Evolutionary conservation across 2,888 invertebrate genomes (phyloP).

Genomic region (Oligia latruncula): DNA sequence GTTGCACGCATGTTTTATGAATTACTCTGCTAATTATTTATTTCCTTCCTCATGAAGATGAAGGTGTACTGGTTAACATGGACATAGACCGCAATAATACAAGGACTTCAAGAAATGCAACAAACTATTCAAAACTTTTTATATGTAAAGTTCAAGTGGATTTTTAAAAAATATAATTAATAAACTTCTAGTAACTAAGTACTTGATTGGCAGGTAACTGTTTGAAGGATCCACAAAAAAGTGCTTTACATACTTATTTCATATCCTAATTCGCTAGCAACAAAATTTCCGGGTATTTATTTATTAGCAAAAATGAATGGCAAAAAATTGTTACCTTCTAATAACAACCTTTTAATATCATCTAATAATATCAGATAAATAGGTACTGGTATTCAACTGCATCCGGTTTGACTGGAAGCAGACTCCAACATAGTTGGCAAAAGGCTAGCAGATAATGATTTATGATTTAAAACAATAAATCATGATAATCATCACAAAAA

Average conservation of each 20-base stretch:
- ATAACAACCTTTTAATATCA: conserved; percentile 35
- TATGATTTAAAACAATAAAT: background rate
- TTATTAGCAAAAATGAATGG: conserved; percentile 24
- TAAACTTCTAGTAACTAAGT: background rate
- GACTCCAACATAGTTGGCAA: background rate
- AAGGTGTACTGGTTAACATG: background rate
- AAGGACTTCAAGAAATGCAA: background rate
- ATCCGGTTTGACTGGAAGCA: background rate
- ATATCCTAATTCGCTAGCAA: conserved; percentile 13
- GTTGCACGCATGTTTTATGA: conserved; percentile 11
- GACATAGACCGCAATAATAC: background rate
- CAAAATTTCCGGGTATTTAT: conserved; percentile 39
- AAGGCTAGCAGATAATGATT: background rate
- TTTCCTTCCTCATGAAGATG: background rate
- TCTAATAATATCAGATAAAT: background rate
- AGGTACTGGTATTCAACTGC: background rate
- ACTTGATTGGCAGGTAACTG: background rate
- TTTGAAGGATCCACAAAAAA: conserved; percentile 35
- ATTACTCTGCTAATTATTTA: background rate
- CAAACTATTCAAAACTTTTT: conserved; percentile 16
- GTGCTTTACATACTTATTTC: conserved; percentile 19
- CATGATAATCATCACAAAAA: background rate
- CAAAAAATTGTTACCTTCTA: conserved; percentile 36
- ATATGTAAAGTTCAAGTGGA: background rate
- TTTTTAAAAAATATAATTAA: conserved; percentile 2